A percentile compares a stretch with the other conserved stretches of the same genome.
These are phyloP conservation scores for Drosophila kuntzei DNA, from an alignment of 2,888 invertebrate species.

Conservation along the genomic window DNA sequence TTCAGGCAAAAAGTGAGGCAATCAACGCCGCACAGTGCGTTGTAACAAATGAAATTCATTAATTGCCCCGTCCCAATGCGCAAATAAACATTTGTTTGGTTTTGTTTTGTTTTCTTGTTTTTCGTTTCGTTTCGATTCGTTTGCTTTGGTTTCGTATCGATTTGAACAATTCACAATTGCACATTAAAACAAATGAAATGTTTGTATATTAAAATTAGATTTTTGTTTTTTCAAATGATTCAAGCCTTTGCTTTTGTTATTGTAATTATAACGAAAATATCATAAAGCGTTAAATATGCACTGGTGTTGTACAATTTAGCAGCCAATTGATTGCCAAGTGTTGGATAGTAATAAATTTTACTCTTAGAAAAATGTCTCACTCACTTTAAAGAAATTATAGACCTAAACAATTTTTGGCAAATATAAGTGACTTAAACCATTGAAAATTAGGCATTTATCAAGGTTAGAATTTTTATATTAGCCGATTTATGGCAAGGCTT, in stretches of 20 bases:
- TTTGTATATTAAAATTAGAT: slow-evolving; percentile 45
- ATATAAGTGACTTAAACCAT: not conserved
- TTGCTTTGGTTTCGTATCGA: slow-evolving; percentile 11
- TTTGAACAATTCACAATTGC: slow-evolving; percentile 45
- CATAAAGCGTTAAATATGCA: slow-evolving; percentile 9
- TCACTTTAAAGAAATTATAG: no score
- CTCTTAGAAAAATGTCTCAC: no score
- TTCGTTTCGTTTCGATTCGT: slow-evolving; percentile 31
- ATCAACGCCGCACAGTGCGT: slow-evolving; percentile 42
- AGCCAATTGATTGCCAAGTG: slow-evolving; percentile 16
- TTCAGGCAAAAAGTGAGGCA: slow-evolving; percentile 33
- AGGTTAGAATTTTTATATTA: slow-evolving; percentile 9
- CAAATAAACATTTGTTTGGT: slow-evolving; percentile 69
- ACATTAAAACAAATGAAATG: slow-evolving; percentile 58
- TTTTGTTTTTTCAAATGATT: slow-evolving; percentile 28
- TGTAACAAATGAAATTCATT: slow-evolving; percentile 64
- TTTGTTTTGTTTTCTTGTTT: slow-evolving; percentile 21
- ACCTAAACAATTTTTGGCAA: no score
- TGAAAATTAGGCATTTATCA: slow-evolving; percentile 10
- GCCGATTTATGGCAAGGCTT: slow-evolving; percentile 36
- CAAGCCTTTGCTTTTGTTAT: slow-evolving; percentile 28
- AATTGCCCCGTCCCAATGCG: slow-evolving; percentile 67
- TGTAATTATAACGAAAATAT: slow-evolving; percentile 35
- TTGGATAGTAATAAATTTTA: slow-evolving; percentile 12
- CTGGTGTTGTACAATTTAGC: slow-evolving; percentile 14